Conservation (phyloP, 1,140 invertebrate species). For the Tenebrio molitor region DNA sequence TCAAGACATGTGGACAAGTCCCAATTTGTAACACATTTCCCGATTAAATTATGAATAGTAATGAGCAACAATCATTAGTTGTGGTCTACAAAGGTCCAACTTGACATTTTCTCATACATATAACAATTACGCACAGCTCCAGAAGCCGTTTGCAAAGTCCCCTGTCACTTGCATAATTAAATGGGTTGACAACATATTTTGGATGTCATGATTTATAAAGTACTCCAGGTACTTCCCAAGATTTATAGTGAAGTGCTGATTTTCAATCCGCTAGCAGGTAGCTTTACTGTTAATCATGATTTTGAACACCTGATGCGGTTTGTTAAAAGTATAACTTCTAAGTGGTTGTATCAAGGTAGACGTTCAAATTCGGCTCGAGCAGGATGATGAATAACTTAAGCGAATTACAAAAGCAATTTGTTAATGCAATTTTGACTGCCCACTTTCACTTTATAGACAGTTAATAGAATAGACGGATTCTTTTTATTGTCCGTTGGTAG, state of each 20-base stretch:
- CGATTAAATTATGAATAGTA: conserved; percentile 18
- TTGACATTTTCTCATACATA: conserved; percentile 25
- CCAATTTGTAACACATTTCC: conserved; percentile 1
- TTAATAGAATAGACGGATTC: conserved; percentile 15
- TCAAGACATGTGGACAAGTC: no score
- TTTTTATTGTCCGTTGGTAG: background rate
- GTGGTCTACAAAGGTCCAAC: conserved; percentile 20
- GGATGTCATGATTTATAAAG: conserved; percentile 37
- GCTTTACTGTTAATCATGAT: conserved; percentile 25
- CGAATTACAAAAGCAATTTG: conserved; percentile 9
- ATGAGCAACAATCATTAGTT: conserved; percentile 12
- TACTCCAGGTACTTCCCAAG: conserved; percentile 21
- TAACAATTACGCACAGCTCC: conserved; percentile 22
- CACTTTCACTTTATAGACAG: conserved; percentile 13
- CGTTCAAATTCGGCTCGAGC: background rate
- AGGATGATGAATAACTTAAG: conserved; percentile 7
- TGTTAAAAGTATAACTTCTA: conserved; percentile 3
- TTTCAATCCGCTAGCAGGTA: conserved; percentile 26
- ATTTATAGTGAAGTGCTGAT: conserved; percentile 26
- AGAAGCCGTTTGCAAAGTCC: conserved; percentile 17
- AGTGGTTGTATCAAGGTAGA: conserved; percentile 10
- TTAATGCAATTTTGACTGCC: conserved; percentile 4
- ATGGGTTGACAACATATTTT: conserved; percentile 39
- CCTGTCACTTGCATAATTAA: conserved; percentile 35
- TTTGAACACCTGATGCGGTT: conserved; percentile 27